Conservation (phyloP, 2,888 invertebrate genomes). For the Pristionchus exspectatus region DNA sequence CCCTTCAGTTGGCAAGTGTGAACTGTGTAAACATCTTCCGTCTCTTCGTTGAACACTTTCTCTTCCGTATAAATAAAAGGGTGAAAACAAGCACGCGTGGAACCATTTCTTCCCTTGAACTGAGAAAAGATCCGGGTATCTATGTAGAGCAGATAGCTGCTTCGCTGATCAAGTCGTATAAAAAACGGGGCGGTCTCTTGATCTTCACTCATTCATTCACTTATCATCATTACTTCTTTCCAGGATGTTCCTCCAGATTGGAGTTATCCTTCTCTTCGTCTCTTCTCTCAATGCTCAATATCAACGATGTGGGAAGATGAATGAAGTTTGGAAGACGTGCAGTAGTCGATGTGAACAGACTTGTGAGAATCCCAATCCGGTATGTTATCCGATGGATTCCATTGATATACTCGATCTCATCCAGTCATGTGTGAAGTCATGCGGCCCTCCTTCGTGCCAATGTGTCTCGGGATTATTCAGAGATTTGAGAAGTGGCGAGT, state of each 20-base stretch:
- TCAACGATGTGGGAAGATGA: background rate
- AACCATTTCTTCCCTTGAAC: slow-evolving; percentile 10
- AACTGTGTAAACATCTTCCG: background rate
- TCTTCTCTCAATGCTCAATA: background rate
- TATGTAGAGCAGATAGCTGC: background rate
- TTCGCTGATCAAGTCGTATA: background rate
- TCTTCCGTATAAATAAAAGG: background rate
- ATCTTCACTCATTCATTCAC: background rate
- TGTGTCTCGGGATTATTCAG: background rate
- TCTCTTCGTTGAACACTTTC: background rate
- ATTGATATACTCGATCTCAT: background rate
- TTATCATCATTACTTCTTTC: background rate
- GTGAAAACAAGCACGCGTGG: background rate
- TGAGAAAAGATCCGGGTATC: background rate
- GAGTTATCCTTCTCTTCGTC: background rate
- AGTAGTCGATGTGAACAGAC: background rate
- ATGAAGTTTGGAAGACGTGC: background rate
- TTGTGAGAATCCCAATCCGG: background rate
- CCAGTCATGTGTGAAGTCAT: slow-evolving; percentile 7
- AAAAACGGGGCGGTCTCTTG: background rate
- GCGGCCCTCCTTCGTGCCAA: background rate
- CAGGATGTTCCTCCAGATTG: background rate
- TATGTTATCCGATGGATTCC: background rate
- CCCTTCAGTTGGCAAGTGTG: background rate
- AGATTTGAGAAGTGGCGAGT: slow-evolving; percentile 26